Evolutionary conservation across 2,113 vertebrate species (phyloP), one percentile per base, ranked within the genome.

Genomic region (Circaetus cinerascens): DNA sequence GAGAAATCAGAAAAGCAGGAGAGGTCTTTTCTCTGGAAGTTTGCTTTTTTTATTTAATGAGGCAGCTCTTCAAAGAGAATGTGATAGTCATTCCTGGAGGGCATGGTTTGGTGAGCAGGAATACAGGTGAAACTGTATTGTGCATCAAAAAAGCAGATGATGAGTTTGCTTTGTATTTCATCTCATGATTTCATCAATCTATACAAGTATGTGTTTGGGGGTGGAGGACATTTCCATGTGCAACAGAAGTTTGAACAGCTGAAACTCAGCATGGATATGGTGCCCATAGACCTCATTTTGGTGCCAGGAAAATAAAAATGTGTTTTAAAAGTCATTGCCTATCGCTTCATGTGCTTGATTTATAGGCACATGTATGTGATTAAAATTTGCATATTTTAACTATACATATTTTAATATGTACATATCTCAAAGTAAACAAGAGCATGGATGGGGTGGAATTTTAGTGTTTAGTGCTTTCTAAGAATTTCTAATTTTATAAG

Each of bases 11-110:
- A 93, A 96, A 91, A 77, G 11, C 88, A 66, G 69, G 72, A 93
- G 68, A 91, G 18, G 67, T 50, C 91, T 90, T 96, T 95, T 87
- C 66, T 90, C 69, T 93, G 53, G 20, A 91, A 95, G 57, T 94
- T 95, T 95, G 71, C 91, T 96, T 96, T 95, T 95, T 90, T 93
- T 94, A 82, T 97, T 97, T 96, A 96, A 97, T 93, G 89, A 95
- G 95, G 83, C 57, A 94, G 68, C 68, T 81, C 90, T 95, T 97
- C 95, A 97, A 96, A 97, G 93, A 87, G 95, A 97, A 95, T 96
- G 81, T 55, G 94, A 73, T 91, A 96, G 89, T 96, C 77, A 51
- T 94, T 97, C 89, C 95, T 97, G 93, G 96, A 95, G 96, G 97
- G 93, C 94, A 97, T 84, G 60, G 80, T 93, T 95, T 94, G 91